Base-by-base conservation (phyloP, 2,888 invertebrate species). In the Lymantria dispar region DNA sequence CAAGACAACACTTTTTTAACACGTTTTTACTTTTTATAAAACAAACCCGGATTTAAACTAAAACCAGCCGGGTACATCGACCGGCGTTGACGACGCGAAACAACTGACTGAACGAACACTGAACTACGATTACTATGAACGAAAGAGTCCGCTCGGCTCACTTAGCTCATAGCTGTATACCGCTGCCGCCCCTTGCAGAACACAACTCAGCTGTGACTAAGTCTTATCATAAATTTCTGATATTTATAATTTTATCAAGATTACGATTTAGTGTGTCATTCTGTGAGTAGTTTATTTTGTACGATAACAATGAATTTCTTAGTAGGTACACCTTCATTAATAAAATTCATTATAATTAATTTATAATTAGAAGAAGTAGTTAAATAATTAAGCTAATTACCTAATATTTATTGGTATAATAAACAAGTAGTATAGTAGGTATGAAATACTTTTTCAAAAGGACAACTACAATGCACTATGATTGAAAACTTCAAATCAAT, bases 31-130 rank as follows among this genome's bases (percentile, higher is more conserved):
- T 60, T 62, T 47, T 54, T 64, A 59, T 40, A 50, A 60, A 22
- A 13, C 45, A 49, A 50, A 52, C 51, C 22, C 55, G 59, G 50
- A 55, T 45, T 43, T 43, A 55, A 57, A 39, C 54, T 54, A 52
- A 38, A 39, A 55, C 47, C 42, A 56, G 62, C 58, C 51, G 58
- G 59, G 61, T 52, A 60, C 68, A 70, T 65, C 81, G 74, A 68
- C 80, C 76, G 70, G 50, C 72, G 56, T 48, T 70, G 60, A 58
- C 74, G 78, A 70, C 80, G 80, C 76, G 74, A 73, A 72, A 73
- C 75, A 74, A 77, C 82, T 78, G 79, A 86, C 87, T 65, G 64
- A 33, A 40, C 40, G 13, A 12, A 40, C 22, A 14, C 40, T 13
- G 15, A 13, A 14, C 40, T 12, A 33, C 10, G 33, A n/a, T 12